These are phyloP conservation scores for Tapera naevia DNA, from an alignment of 2,797 vertebrate species.

Conservation along the genomic window DNA sequence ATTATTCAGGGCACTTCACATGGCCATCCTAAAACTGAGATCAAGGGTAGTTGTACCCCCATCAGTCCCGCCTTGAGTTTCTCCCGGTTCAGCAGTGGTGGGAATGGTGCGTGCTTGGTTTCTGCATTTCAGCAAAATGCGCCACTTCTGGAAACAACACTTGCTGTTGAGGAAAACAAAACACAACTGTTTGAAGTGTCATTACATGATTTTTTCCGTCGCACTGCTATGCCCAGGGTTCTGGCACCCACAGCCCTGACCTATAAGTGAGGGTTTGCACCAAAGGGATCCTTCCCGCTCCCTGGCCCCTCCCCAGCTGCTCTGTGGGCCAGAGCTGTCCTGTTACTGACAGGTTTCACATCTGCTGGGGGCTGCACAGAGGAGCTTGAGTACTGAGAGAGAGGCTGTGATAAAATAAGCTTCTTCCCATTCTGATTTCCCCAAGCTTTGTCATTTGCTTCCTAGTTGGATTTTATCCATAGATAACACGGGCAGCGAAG, in stretches of 20 bases:
- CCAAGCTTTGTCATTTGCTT: not conserved
- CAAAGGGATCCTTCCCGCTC: not conserved
- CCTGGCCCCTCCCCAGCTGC: rapidly evolving
- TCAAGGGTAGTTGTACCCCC: rapidly evolving
- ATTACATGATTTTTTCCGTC: not conserved
- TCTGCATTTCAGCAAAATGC: not conserved
- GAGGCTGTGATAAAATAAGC: not conserved
- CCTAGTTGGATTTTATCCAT: not conserved
- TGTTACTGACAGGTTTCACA: rapidly evolving
- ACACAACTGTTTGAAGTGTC: rapidly evolving
- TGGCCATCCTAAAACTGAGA: not conserved
- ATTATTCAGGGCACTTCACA: not conserved
- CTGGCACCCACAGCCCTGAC: rapidly evolving
- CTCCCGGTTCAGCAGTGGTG: not conserved
- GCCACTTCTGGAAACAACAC: not conserved
- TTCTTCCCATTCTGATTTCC: not conserved
- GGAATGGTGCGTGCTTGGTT: rapidly evolving
- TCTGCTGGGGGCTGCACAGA: not conserved
- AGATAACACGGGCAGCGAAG: not conserved
- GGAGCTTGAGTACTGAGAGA: not conserved
- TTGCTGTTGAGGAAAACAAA: not conserved
- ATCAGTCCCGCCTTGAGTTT: rapidly evolving
- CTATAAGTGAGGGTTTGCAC: not conserved
- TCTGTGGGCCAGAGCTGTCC: not conserved
- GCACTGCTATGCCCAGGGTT: rapidly evolving